These are phyloP conservation scores for Nannospalax galili DNA, from an alignment of 2,113 vertebrate genomes.

Conservation along the genomic window DNA sequence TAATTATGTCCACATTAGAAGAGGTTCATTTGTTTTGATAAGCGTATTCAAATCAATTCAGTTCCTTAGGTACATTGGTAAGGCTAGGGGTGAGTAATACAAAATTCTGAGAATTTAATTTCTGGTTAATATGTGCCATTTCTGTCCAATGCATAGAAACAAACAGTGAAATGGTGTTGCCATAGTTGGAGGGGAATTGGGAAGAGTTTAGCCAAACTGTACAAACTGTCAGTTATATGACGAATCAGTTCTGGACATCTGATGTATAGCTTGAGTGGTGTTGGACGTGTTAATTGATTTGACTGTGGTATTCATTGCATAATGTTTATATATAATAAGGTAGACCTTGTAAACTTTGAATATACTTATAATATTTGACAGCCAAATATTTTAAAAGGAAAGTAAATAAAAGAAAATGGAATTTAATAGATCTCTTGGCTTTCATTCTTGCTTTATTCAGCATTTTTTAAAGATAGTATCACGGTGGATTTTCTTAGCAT, in stretches of 20 bases:
- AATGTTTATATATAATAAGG: neutral
- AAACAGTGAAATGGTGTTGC: neutral
- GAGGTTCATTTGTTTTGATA: conserved; percentile 12
- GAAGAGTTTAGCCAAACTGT: neutral
- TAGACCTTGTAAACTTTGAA: neutral
- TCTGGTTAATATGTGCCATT: neutral
- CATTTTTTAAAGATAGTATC: neutral
- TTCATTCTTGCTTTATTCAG: neutral
- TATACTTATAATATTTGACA: neutral
- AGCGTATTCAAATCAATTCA: neutral
- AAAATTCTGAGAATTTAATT: neutral
- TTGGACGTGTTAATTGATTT: neutral
- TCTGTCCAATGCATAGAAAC: neutral
- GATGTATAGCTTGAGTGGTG: neutral
- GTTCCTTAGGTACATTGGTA: neutral
- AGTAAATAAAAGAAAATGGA: neutral
- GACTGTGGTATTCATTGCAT: neutral
- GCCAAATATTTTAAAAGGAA: neutral
- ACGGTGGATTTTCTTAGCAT: neutral
- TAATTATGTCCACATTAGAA: conserved; percentile 46
- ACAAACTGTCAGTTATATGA: neutral
- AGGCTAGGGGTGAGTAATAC: neutral
- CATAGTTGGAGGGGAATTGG: neutral
- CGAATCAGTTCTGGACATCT: neutral
- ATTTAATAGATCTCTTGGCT: neutral